Base-by-base conservation (phyloP, 2,888 invertebrate species). In the Silvanus unidentatus region DNA sequence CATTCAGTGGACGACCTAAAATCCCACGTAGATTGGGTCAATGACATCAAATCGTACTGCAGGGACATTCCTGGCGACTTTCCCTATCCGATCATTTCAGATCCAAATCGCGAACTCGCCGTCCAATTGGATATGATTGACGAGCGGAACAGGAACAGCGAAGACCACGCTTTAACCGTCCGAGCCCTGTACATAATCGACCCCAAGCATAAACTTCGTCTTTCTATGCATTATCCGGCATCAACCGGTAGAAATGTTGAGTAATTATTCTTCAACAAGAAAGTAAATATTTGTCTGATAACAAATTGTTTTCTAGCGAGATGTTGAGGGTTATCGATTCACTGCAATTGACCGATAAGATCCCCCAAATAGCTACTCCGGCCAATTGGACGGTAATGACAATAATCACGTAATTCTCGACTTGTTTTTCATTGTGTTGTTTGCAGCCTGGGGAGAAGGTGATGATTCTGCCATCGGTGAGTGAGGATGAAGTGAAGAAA, bases 231-330 rank as follows among this genome's bases (percentile, higher is more conserved):
- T 46, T 92, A 92, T 68, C 92, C 92, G 15, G 83, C 84, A 44
- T 88, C 89, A 1, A 89, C 88, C 15, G 92, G 92, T 34, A 77
- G 92, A 52, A 91, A 90, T 71, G 88, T 90, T 53, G 82, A 86
- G 88, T 88, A 70, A 78, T 84, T 32, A 37, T 11, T 5, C 5
- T 37, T 9, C 16, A 6, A n/a, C n/a, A n/a, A n/a, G n/a, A 37
- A 37, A 78, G 38, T 22, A 28, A 34, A 36, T 38, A 42, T 44
- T 22, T 48, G 12, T 8, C 39, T 30, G 32, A 29, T 39, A n/a
- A 28, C 1, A n/a, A 42, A 42, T 43, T 49, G 42, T 42, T 49
- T 75, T 75, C 39, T 64, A 91, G 90, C 73, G 92, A 93, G 75
- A 84, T 93, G 49, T 72, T 93, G 15, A 78, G 92, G 45, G 84